phyloP scores from a whole-genome alignment of 2,113 vertebrate species.

The Salvelinus sp. region DNA sequence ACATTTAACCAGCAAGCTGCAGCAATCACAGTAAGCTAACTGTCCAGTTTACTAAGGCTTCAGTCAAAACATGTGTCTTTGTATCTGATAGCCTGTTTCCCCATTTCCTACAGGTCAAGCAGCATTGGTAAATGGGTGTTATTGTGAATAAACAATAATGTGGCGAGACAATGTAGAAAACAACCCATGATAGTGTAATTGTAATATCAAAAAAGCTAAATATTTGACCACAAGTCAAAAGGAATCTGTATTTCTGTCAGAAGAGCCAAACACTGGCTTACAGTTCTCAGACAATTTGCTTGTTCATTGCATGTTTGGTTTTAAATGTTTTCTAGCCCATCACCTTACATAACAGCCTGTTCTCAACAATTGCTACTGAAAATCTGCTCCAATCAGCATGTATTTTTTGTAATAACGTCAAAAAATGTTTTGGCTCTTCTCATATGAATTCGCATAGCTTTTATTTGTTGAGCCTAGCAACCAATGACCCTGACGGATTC shows the following conservation, averaged over 20 bases:
- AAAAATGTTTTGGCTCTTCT: not conserved
- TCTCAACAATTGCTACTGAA: conserved; percentile 50
- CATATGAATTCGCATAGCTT: not conserved
- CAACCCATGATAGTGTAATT: not conserved
- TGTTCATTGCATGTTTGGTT: conserved; percentile 43
- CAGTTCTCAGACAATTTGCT: conserved; percentile 41
- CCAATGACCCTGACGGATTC: not conserved
- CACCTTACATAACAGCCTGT: conserved; percentile 60
- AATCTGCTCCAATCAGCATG: conserved; percentile 51
- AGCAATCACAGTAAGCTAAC: too few relatives aligned
- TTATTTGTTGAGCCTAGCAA: not conserved
- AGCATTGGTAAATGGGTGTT: too few relatives aligned
- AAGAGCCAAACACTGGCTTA: conserved; percentile 29
- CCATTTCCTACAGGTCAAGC: not conserved
- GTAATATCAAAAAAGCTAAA: not conserved
- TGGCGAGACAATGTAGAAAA: not conserved
- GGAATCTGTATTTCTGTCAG: conserved; percentile 32
- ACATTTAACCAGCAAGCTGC: not conserved
- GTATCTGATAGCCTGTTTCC: not conserved
- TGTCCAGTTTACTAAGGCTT: too few relatives aligned
- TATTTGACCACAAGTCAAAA: too few relatives aligned
- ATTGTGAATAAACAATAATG: too few relatives aligned
- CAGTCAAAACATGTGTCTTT: too few relatives aligned
- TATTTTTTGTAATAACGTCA: not conserved
- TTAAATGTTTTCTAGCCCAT: conserved; percentile 18